Conservation (phyloP, 2,888 invertebrate species). For the Margaritifera margaritifera region DNA sequence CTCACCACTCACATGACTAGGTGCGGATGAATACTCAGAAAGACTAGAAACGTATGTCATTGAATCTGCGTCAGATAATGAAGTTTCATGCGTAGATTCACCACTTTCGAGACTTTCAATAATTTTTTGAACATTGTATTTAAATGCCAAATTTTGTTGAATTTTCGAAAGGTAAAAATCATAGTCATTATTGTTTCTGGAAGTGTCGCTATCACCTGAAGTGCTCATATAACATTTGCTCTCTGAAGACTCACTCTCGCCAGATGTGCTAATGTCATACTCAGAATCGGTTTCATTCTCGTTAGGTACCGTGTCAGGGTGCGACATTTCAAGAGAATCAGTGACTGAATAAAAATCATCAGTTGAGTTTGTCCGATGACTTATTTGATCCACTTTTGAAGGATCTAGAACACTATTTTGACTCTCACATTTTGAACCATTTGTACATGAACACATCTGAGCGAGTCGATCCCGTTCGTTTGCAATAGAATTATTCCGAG, state of each 20-base stretch:
- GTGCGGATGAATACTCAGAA: constrained; percentile 38
- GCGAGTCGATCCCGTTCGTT: constrained; percentile 13
- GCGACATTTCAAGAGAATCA: too few species aligned
- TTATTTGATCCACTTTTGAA: too few species aligned
- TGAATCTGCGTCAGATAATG: constrained; percentile 19
- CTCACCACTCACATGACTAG: constrained; percentile 39
- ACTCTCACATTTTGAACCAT: constrained; percentile 19
- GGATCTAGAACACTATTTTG: too few species aligned
- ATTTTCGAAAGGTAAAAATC: constrained; percentile 37
- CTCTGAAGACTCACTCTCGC: constrained; percentile 31
- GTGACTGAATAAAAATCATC: too few species aligned
- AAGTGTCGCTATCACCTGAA: constrained; percentile 36
- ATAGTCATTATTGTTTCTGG: constrained; percentile 26
- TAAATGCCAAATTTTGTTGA: constrained; percentile 31
- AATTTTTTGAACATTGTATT: constrained; percentile 35
- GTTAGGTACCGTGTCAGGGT: background rate
- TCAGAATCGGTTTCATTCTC: constrained; percentile 26
- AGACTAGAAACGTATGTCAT: constrained; percentile 47
- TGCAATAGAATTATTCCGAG: constrained; percentile 21
- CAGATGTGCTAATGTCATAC: constrained; percentile 33
- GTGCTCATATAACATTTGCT: constrained; percentile 14
- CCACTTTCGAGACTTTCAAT: constrained; percentile 23
- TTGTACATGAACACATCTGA: constrained; percentile 37
- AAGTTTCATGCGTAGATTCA: constrained; percentile 2
- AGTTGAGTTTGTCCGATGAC: too few species aligned